Conservation (phyloP, 2,888 invertebrate species). For the Leucophenga montana region DNA sequence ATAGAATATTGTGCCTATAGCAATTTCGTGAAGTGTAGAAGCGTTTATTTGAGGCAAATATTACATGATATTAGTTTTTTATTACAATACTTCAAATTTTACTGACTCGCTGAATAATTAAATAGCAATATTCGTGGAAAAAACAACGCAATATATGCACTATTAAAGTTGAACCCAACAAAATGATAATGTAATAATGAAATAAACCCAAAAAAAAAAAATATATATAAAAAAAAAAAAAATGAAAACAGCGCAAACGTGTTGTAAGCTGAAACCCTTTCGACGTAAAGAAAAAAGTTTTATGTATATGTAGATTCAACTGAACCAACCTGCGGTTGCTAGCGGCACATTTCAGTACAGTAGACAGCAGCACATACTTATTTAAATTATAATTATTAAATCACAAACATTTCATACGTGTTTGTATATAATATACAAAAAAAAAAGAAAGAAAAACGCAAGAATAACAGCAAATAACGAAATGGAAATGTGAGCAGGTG, state of each 20-base stretch:
- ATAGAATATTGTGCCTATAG: no score
- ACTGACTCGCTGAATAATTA: slow-evolving; percentile 14
- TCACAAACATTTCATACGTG: neutral
- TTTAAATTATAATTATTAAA: slow-evolving; percentile 15
- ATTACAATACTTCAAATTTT: slow-evolving; percentile 2
- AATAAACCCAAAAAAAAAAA: slow-evolving; percentile 7
- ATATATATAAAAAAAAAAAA: slow-evolving; percentile 2
- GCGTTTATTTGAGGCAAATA: no score
- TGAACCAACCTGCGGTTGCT: neutral
- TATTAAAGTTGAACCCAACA: neutral
- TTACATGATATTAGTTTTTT: neutral
- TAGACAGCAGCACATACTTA: neutral
- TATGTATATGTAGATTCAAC: neutral
- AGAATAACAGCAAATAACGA: neutral
- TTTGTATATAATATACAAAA: neutral
- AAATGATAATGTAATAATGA: neutral
- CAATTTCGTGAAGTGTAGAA: no score
- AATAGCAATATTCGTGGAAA: neutral
- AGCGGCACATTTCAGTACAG: neutral
- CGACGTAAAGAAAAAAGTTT: slow-evolving; percentile 2
- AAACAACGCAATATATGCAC: neutral
- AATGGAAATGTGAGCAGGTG: slow-evolving; percentile 17
- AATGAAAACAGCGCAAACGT: slow-evolving; percentile 33
- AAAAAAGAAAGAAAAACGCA: neutral
- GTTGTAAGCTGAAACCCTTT: slow-evolving; percentile 33